Percentiles rank a stretch among this genome's conserved stretches.
Conservation (phyloP, 1,140 invertebrate genomes). For the Drosophila grimshawi region DNA sequence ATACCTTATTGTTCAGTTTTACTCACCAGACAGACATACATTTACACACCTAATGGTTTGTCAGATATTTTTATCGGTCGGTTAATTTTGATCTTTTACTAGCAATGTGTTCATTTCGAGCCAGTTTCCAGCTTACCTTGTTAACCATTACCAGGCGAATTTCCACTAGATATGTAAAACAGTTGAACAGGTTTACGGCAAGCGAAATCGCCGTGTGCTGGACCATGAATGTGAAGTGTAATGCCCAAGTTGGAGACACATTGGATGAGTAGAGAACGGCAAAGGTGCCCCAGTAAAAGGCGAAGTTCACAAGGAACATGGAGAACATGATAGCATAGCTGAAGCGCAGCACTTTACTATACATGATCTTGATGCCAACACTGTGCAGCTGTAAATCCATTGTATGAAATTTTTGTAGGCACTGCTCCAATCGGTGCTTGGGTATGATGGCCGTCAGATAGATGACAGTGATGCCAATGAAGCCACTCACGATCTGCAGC, state of each 20-base stretch:
- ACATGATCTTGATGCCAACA: slow-evolving; percentile 79
- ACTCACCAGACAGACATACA: too few relatives aligned
- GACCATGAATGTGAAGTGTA: slow-evolving; percentile 73
- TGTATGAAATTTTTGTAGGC: slow-evolving; percentile 64
- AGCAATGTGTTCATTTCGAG: neutral
- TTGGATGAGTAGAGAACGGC: slow-evolving; percentile 56
- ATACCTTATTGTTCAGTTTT: too few relatives aligned
- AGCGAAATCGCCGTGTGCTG: slow-evolving; percentile 78
- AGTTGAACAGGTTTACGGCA: slow-evolving; percentile 63
- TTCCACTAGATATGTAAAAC: slow-evolving; percentile 75
- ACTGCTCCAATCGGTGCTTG: slow-evolving; percentile 67
- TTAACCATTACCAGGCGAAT: slow-evolving; percentile 76
- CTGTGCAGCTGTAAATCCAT: slow-evolving; percentile 69
- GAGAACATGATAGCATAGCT: slow-evolving; percentile 63
- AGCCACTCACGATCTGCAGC: slow-evolving; percentile 77
- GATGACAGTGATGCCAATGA: slow-evolving; percentile 80
- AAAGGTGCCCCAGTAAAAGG: slow-evolving; percentile 66
- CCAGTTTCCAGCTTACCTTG: slow-evolving; percentile 58
- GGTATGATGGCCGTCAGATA: slow-evolving; percentile 74
- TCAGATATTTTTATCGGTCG: too few relatives aligned
- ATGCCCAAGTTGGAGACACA: slow-evolving; percentile 52
- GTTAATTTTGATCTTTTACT: too few relatives aligned
- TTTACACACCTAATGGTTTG: too few relatives aligned
- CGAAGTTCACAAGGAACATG: slow-evolving; percentile 58
- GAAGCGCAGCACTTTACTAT: slow-evolving; percentile 74